Evolutionary conservation across 2,113 vertebrate species (phyloP).

Genomic region (Chrysochloris asiatica): DNA sequence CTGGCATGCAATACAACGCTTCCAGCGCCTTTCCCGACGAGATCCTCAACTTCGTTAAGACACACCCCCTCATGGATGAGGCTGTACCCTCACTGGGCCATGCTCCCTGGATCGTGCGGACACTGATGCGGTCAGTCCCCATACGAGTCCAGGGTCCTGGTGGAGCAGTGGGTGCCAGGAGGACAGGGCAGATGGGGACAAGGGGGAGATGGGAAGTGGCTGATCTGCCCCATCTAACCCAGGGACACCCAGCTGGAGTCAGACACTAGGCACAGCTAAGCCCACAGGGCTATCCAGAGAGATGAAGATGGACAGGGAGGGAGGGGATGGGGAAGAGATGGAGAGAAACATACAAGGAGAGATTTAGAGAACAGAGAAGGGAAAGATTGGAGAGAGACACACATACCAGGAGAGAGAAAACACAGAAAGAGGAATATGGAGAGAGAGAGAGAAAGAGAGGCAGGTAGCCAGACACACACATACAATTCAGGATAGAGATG

Average conservation of each 20-base stretch:
- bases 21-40: conserved; percentile 96
- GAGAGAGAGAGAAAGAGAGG: background rate
- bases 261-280: background rate
- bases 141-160: rapidly evolving
- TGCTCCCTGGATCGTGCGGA: conserved; percentile 94
- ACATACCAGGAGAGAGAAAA: background rate
- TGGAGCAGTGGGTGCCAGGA: background rate
- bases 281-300: background rate
- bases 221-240: background rate
- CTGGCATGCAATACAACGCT: conserved; percentile 92
- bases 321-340: too few relatives aligned
- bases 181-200: too few relatives aligned
- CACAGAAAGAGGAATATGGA: background rate
- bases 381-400: background rate
- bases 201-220: rapidly evolving
- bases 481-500: background rate
- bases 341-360: too few relatives aligned
- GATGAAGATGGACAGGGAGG: background rate
- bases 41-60: conserved; percentile 97
- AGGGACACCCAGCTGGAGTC: background rate
- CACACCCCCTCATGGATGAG: conserved; percentile 96
- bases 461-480: too few relatives aligned
- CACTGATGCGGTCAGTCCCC: conserved; percentile 91
- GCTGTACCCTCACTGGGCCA: conserved; percentile 93
- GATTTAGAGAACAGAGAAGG: background rate